A percentile compares a stretch with the other conserved stretches of the same genome.
Evolutionary conservation across 2,113 vertebrate species (phyloP).

Genomic region (Genyomyrus donnyi): DNA sequence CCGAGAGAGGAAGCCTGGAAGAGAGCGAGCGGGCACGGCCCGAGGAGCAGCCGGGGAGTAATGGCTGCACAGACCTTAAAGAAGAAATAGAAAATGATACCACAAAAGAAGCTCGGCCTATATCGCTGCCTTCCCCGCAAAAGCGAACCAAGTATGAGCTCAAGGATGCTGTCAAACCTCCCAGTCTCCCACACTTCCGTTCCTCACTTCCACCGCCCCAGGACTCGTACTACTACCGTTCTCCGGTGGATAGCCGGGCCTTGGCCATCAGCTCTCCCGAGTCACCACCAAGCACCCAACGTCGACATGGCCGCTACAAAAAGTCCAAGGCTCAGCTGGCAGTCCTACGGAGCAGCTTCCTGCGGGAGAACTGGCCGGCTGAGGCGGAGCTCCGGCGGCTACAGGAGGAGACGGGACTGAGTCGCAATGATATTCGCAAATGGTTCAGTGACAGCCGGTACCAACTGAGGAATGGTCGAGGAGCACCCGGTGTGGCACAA

Average conservation of each 20-base stretch:
- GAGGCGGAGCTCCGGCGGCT: constrained; percentile 66
- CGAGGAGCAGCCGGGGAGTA: constrained; percentile 29
- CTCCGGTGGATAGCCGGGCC: constrained; percentile 43
- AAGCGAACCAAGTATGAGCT: constrained; percentile 44
- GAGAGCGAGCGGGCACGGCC: constrained; percentile 32
- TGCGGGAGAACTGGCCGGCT: constrained; percentile 60
- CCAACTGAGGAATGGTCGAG: constrained; percentile 59
- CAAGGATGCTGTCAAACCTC: constrained; percentile 48
- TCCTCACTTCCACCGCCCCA: constrained; percentile 61
- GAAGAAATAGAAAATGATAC: constrained; percentile 24
- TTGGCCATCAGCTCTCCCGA: constrained; percentile 45
- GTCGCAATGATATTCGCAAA: constrained; percentile 66
- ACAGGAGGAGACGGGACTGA: constrained; percentile 69
- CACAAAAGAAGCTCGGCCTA: not conserved
- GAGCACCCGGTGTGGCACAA: constrained; percentile 49
- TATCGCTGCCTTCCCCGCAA: constrained; percentile 30
- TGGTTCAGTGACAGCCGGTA: constrained; percentile 71
- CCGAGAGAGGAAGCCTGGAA: constrained; percentile 33
- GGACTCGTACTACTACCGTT: constrained; percentile 62
- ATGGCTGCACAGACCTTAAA: constrained; percentile 33
- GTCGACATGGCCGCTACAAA: constrained; percentile 59
- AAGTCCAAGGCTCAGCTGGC: constrained; percentile 65
- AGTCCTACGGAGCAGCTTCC: constrained; percentile 59
- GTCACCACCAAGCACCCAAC: constrained; percentile 29
- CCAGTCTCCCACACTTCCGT: constrained; percentile 47